phyloP scores from a whole-genome alignment of 2,888 invertebrate species.

The Netelia fuscicornis region DNA sequence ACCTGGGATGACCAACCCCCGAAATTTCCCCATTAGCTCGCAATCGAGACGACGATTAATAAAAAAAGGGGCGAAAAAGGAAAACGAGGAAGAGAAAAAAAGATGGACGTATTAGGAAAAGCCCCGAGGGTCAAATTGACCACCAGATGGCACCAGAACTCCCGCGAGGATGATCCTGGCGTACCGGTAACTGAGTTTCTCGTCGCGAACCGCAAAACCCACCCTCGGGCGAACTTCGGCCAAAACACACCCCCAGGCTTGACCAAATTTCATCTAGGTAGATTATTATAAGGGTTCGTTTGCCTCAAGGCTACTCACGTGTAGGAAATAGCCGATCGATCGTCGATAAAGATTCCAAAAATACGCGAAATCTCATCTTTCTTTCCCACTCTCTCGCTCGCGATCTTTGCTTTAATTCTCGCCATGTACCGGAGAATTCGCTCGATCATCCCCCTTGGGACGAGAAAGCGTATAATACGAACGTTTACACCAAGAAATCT shows the following conservation, averaged over 20 bases:
- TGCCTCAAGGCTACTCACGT: constrained; percentile 48
- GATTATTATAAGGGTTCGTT: constrained; percentile 81
- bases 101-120: constrained; percentile 77
- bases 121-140: constrained; percentile 75
- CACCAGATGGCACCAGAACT: constrained; percentile 15
- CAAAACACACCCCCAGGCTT: constrained; percentile 67
- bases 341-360: constrained; percentile 27
- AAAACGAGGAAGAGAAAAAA: constrained; percentile 36
- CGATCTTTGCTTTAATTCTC: constrained; percentile 17
- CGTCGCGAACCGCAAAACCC: constrained; percentile 48
- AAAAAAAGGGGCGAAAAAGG: too few species aligned
- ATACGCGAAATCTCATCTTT: constrained; percentile 5
- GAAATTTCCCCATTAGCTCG: constrained; percentile 75
- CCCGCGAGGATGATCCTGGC: constrained; percentile 75
- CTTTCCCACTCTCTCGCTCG: neutral
- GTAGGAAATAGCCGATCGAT: constrained; percentile 54
- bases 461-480: constrained; percentile 21
- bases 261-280: constrained; percentile 80
- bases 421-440: constrained; percentile 24
- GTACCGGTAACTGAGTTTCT: constrained; percentile 80
- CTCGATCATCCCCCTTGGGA: constrained; percentile 62
- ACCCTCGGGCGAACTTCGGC: constrained; percentile 69
- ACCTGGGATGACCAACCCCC: constrained; percentile 66
- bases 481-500: constrained; percentile 56
- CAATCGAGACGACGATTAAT: constrained; percentile 76